Evolutionary conservation across 2,797 vertebrate genomes (phyloP), one percentile per base, ranked within the genome.

Genomic region (Semaprochilodus insignis): DNA sequence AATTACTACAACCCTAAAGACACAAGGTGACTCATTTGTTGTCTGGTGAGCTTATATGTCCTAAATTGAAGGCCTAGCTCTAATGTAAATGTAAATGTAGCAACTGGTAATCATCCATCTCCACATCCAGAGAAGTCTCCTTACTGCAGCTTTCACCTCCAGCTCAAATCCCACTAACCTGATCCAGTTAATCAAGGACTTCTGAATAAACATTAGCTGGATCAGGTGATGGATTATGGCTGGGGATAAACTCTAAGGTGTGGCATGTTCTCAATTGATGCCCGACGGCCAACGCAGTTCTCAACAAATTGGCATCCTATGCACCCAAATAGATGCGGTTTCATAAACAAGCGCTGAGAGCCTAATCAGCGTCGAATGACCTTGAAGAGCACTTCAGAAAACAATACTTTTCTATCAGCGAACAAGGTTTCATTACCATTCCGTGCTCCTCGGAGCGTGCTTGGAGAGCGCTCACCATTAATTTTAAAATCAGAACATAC

Each of bases 401-500:
- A 73, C 70, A 73, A 44, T 71, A 31, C 40, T 16, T 65, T 51
- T 34, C 27, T 54, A 31, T 51, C 40, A 48, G 70, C 55, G 17
- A 14, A n/a, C 19, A 40, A 31, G 60, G 25, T 67, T 82, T 36
- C 70, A 54, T 54, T 73, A 54, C 16, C 51, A 15, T 54, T 54
- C 6, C 21, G 0, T 1, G 1, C 14, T 7, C 48, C 85, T 89
- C 88, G 82, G 83, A 80, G 74, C 76, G 88, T 73, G 89, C 87
- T 89, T 85, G 23, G 78, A 86, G 54, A 82, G 84, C 86, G 86
- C 85, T 90, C 51, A 78, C 78, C 85, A 84, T 90, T 83, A 82
- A 88, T 87, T 92, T 71, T 89, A 81, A 91, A 84, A 87, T 87
- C 82, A 80, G 88, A 84, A 88, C 62, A 90, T 84, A 89, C 90